phyloP scores from a whole-genome alignment of 2,797 vertebrate genomes.

The Oryzias sinensis region DNA sequence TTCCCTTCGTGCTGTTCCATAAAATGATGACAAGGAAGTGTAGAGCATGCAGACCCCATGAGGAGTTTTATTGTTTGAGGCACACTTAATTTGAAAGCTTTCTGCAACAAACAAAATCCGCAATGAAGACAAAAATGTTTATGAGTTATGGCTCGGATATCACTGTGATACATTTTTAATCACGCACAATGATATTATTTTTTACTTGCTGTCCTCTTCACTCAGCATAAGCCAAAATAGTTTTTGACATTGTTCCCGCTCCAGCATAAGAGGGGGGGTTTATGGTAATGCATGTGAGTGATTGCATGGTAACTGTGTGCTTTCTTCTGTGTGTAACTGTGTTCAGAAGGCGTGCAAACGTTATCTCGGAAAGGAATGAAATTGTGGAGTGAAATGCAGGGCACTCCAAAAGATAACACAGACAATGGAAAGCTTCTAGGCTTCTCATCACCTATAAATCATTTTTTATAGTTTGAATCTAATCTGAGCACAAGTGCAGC shows the following conservation, averaged over 20 bases:
- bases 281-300: constrained; percentile 11
- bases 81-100: constrained; percentile 36
- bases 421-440: constrained; percentile 27
- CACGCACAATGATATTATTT: constrained; percentile 12
- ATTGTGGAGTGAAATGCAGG: constrained; percentile 36
- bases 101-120: constrained; percentile 23
- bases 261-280: constrained; percentile 10
- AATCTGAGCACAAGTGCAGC: constrained; percentile 8
- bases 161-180: constrained; percentile 14
- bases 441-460: constrained; percentile 58
- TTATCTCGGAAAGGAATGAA: constrained; percentile 49
- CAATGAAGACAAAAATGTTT: constrained; percentile 12
- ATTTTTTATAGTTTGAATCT: constrained; percentile 45
- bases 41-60: constrained; percentile 61
- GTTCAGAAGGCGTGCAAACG: not conserved
- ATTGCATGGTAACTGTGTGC: constrained; percentile 6
- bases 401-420: constrained; percentile 38
- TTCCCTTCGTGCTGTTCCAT: constrained; percentile 55
- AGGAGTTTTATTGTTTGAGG: constrained; percentile 25
- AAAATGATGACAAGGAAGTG: constrained; percentile 49
- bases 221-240: constrained; percentile 15
- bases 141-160: constrained; percentile 1
- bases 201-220: constrained; percentile 13
- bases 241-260: constrained; percentile 11
- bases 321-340: constrained; percentile 10